A percentile compares a stretch with the other conserved stretches of the same genome.
phyloP scores from a whole-genome alignment of 2,888 invertebrate genomes.

The Keiferia lycopersicella region DNA sequence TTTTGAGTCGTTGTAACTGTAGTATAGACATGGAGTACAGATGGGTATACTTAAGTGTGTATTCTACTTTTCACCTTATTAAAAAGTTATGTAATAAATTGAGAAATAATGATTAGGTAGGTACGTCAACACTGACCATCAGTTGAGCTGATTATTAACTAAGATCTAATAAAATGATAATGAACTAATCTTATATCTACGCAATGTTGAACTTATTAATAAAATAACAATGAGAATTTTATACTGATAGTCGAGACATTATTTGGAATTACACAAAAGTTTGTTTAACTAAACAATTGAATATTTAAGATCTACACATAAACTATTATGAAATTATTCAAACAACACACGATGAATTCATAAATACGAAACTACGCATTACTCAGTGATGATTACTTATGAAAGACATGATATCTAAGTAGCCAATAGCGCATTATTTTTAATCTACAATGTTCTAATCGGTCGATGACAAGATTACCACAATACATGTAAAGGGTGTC shows the following conservation, averaged over 20 bases:
- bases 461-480: not conserved
- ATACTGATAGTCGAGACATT: too few relatives aligned
- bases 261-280: too few relatives aligned
- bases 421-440: not conserved
- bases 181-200: not conserved
- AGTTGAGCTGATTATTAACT: not conserved
- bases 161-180: not conserved
- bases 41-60: too few relatives aligned
- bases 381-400: not conserved
- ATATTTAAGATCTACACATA: too few relatives aligned
- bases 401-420: not conserved
- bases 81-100: too few relatives aligned
- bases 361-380: not conserved
- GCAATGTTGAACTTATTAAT: too few relatives aligned
- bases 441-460: not conserved
- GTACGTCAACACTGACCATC: constrained; percentile 10
- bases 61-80: too few relatives aligned
- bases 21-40: too few relatives aligned
- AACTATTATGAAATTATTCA: too few relatives aligned
- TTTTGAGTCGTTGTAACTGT: too few relatives aligned
- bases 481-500: not conserved
- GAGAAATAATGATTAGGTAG: not conserved
- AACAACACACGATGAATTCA: not conserved
- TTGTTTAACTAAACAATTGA: too few relatives aligned
- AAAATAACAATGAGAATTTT: too few relatives aligned